Percentiles rank a stretch among this genome's conserved stretches.
Conservation (phyloP, 2,888 invertebrate species). For the Nephrocerus scutellatus region DNA sequence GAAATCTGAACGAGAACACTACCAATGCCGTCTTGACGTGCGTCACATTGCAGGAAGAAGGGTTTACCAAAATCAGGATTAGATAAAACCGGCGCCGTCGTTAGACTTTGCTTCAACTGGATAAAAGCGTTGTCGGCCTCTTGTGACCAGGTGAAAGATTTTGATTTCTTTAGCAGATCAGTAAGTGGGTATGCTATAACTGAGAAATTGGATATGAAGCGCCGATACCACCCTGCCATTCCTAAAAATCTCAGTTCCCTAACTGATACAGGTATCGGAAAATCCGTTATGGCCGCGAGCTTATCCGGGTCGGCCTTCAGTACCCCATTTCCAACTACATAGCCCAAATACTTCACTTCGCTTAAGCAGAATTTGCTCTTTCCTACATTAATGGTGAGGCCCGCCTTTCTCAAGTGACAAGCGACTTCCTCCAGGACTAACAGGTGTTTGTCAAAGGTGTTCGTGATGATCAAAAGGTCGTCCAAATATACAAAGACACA, state of each 20-base stretch:
- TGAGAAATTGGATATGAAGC: slow-evolving; percentile 1
- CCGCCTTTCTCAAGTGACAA: not conserved
- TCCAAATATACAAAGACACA: slow-evolving; percentile 3
- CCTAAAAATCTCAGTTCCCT: slow-evolving; percentile 4
- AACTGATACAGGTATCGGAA: not conserved
- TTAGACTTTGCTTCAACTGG: slow-evolving; percentile 11
- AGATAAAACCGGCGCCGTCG: slow-evolving; percentile 13
- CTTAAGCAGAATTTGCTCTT: no score
- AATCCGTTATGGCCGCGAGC: not conserved
- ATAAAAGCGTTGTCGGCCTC: not conserved
- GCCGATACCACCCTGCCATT: slow-evolving; percentile 8
- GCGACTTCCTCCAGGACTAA: not conserved
- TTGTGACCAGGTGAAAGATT: not conserved
- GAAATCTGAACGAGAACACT: slow-evolving; percentile 13
- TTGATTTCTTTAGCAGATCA: not conserved
- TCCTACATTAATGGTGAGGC: no score
- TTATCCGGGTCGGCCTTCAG: not conserved
- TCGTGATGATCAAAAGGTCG: not conserved
- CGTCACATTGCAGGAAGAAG: slow-evolving; percentile 20
- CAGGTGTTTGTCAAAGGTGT: not conserved
- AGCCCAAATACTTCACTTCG: slow-evolving; percentile 2
- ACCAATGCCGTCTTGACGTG: slow-evolving; percentile 4
- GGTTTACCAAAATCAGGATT: slow-evolving; percentile 16
- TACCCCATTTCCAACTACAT: not conserved
- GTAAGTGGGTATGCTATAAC: not conserved